Evolutionary conservation across 2,113 vertebrate genomes (phyloP).

Genomic region (Coracopsis vasa): DNA sequence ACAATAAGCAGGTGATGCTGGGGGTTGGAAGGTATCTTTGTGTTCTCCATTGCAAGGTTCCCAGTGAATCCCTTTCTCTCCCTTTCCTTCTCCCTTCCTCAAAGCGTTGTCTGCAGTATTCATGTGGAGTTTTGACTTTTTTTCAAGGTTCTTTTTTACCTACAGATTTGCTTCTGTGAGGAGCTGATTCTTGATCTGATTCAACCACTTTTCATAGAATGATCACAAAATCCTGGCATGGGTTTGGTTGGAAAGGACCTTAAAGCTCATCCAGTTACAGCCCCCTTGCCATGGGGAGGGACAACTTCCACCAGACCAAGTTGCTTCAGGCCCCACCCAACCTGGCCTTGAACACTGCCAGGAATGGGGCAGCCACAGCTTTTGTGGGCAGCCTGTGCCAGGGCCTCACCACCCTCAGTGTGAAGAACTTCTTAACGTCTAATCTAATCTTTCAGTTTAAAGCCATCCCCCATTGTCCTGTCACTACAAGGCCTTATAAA

Average conservation of each 20-base stretch:
- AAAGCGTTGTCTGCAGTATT: background rate
- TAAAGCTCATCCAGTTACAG: background rate
- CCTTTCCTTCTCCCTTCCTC: background rate
- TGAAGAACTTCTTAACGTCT: background rate
- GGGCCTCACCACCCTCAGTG: background rate
- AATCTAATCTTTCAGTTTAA: background rate
- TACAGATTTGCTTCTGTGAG: background rate
- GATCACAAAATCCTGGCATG: background rate
- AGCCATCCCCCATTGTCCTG: background rate
- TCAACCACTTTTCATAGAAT: background rate
- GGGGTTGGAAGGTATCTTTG: background rate
- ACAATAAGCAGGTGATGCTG: background rate
- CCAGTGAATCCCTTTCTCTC: background rate
- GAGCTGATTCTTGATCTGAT: background rate
- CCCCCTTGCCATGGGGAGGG: background rate
- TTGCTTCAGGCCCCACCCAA: background rate
- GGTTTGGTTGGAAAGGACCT: background rate
- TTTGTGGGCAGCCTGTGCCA: background rate
- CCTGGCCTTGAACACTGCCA: background rate
- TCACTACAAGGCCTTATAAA: background rate
- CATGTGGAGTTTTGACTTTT: background rate
- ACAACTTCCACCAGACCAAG: background rate
- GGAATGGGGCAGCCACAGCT: background rate
- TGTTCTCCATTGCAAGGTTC: background rate
- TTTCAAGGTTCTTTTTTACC: background rate